These are phyloP conservation scores for Mesoligia furuncula DNA, from an alignment of 2,888 invertebrate genomes.

Conservation along the genomic window DNA sequence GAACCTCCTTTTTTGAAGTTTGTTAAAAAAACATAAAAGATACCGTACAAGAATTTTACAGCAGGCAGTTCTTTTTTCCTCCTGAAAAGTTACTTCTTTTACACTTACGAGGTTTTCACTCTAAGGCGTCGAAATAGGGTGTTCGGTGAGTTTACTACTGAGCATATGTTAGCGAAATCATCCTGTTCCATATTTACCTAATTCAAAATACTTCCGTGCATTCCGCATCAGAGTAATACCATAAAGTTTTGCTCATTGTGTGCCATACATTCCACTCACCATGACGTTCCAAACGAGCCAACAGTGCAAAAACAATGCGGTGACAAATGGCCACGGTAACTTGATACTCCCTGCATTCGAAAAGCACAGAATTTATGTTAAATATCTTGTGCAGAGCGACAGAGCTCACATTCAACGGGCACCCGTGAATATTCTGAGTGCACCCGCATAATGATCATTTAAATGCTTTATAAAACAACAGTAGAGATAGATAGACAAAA, in stretches of 20 bases:
- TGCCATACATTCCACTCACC: conserved; percentile 31
- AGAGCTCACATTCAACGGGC: background rate
- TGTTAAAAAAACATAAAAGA: too few species aligned
- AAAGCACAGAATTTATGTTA: conserved; percentile 35
- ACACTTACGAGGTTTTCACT: too few species aligned
- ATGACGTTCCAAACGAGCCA: conserved; percentile 1
- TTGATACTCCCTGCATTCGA: conserved; percentile 25
- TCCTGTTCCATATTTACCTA: background rate
- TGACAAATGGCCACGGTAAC: conserved; percentile 30
- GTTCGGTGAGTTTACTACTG: too few species aligned
- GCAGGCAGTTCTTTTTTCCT: too few species aligned
- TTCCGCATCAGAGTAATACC: background rate
- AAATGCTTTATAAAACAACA: background rate
- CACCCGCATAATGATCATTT: conserved; percentile 8
- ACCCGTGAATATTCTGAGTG: background rate
- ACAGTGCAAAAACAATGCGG: conserved; percentile 39
- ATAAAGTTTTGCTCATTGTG: conserved; percentile 22
- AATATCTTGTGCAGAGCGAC: conserved; percentile 18
- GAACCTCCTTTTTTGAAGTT: too few species aligned
- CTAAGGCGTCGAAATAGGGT: too few species aligned
- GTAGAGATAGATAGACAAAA: background rate
- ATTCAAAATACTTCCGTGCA: background rate
- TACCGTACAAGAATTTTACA: too few species aligned
- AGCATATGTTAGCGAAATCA: background rate
- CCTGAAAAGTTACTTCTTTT: too few species aligned